Evolutionary conservation across 2,888 invertebrate species (phyloP), one percentile per base, ranked within the genome.

Genomic region (Eupeodes latifasciatus): DNA sequence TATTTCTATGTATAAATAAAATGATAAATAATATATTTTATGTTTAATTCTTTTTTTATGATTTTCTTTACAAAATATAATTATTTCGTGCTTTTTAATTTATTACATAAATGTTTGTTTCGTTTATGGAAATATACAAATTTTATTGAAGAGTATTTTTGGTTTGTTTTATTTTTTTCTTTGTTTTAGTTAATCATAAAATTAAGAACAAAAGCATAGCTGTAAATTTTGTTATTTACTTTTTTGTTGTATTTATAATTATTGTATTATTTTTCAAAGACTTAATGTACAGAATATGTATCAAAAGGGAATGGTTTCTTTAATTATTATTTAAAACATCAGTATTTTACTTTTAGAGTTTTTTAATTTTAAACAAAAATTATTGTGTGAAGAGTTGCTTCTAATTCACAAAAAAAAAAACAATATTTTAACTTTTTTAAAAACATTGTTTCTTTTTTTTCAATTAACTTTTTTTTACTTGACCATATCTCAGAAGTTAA

Each of bases 61-160:
- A 71, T 53, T 76, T 66, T 27, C 14, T 66, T 85, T 81, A 84
- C 64, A 87, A 87, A 82, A 82, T 82, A 82, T 76, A 83, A 40
- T n/a, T 62, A 55, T 62, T 53, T 64, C 36, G 51, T 80, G 71
- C 62, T 57, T 47, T 19, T 71, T 61, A 40, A 47, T 34, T 77
- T 34, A 67, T 82, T 75, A 75, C 79, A 76, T 86, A 71, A 69
- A 69, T 44, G 12, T 55, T 47, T 19, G 55, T 40, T 79, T 86
- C 62, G 69, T 86, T 86, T 62, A 62, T 69, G 61, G 44, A 62
- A 67, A 67, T 81, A 49, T 76, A 71, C 40, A 71, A 40, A 19
- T 71, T 55, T 55, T 55, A 19, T 19, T 40, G 40, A 71, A 55
- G 19, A 55, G 19, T 34, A 27, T 71, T 47, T 1, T 55, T 67